phyloP scores from a whole-genome alignment of 2,797 vertebrate species.

The Uromys caudimaculatus region DNA sequence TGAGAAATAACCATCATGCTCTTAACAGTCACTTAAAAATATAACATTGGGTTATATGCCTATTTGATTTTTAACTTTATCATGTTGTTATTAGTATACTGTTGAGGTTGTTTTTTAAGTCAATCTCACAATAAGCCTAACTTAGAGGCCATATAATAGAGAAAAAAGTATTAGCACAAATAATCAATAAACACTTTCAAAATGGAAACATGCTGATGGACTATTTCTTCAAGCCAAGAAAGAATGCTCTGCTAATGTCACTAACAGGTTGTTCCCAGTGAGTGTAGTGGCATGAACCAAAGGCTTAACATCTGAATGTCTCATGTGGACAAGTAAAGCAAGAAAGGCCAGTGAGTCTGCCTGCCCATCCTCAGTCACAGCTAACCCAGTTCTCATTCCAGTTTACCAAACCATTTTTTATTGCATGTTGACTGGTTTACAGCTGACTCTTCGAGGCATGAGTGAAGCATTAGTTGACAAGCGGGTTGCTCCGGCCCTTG shows the following conservation, averaged over 20 bases:
- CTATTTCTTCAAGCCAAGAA: conserved; percentile 90
- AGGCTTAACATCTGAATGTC: conserved; percentile 84
- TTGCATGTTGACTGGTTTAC: conserved; percentile 96
- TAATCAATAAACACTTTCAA: conserved; percentile 63
- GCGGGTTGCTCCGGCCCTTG: conserved; percentile 99
- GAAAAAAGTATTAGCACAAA: not conserved
- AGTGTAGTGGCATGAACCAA: conserved; percentile 85
- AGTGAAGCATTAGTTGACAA: conserved; percentile 99
- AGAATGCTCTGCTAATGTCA: conserved; percentile 88
- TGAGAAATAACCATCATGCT: conserved; percentile 89
- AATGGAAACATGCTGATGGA: conserved; percentile 81
- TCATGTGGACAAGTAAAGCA: conserved; percentile 85
- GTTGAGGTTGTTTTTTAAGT: not conserved
- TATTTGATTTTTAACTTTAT: conserved; percentile 52
- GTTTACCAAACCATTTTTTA: conserved; percentile 90
- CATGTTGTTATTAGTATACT: not conserved
- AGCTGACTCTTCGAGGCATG: conserved; percentile 99
- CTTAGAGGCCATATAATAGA: conserved; percentile 39
- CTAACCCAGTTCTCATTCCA: conserved; percentile 88
- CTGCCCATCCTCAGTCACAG: conserved; percentile 90
- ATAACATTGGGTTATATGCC: not conserved
- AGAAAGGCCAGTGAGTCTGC: conserved; percentile 86
- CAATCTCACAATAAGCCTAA: conserved; percentile 50
- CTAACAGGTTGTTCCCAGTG: conserved; percentile 85
- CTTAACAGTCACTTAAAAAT: conserved; percentile 53